These are phyloP conservation scores for Protosalanx chinensis DNA, from an alignment of 2,797 vertebrate genomes.

Conservation along the genomic window DNA sequence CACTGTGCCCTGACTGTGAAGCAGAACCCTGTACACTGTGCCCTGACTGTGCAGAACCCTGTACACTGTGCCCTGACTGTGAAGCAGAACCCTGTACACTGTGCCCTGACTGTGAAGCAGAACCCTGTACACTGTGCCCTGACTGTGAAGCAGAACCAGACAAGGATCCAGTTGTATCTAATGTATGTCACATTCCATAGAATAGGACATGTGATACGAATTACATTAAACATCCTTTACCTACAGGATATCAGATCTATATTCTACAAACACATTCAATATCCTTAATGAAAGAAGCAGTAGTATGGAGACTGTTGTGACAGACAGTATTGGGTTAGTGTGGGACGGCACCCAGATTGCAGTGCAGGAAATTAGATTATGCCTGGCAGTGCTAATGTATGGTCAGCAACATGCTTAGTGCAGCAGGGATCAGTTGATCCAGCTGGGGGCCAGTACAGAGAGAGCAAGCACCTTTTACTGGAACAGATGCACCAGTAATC, in stretches of 20 bases:
- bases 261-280: not conserved
- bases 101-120: too few relatives aligned
- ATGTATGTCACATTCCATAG: too few relatives aligned
- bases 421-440: constrained; percentile 45
- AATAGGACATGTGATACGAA: too few relatives aligned
- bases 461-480: not conserved
- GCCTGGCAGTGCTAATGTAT: constrained; percentile 64
- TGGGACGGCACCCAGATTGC: constrained; percentile 52
- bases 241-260: too few relatives aligned
- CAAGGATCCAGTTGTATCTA: not conserved
- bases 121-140: too few relatives aligned
- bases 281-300: not conserved
- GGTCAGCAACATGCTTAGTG: constrained; percentile 54
- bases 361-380: constrained; percentile 74
- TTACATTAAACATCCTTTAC: too few relatives aligned
- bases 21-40: too few relatives aligned
- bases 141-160: constrained; percentile 12
- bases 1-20: too few relatives aligned
- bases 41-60: not conserved
- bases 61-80: too few relatives aligned
- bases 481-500: constrained; percentile 15
- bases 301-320: constrained; percentile 33
- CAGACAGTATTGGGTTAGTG: constrained; percentile 52
- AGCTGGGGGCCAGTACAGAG: constrained; percentile 15
- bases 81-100: too few relatives aligned